Conservation (phyloP, 1,140 invertebrate genomes). For the Sminthurides bifidus region DNA sequence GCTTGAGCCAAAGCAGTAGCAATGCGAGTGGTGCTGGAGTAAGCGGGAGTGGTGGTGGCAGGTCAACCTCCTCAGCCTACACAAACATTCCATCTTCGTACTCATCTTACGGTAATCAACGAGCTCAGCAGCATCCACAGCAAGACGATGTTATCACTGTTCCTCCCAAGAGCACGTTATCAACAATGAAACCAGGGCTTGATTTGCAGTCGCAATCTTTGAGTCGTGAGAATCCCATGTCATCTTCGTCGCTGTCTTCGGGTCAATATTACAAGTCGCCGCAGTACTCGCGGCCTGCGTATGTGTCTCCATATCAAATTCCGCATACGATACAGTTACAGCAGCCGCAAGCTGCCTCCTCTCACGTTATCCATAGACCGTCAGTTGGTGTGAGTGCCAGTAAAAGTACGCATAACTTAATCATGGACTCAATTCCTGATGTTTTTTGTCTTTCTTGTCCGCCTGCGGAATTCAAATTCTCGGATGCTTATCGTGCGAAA, state of each 20-base stretch:
- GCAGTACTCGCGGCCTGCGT: neutral
- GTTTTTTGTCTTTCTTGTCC: constrained; percentile 36
- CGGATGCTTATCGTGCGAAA: constrained; percentile 34
- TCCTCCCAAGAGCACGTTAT: constrained; percentile 18
- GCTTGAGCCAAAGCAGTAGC: too few species aligned
- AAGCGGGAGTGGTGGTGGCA: too few species aligned
- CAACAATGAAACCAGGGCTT: neutral
- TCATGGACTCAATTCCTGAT: constrained; percentile 28
- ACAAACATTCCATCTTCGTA: constrained; percentile 8
- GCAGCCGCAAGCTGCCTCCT: neutral
- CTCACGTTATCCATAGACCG: neutral
- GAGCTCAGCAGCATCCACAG: constrained; percentile 6
- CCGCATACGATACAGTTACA: neutral
- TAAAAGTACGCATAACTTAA: constrained; percentile 27
- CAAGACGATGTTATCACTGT: constrained; percentile 19
- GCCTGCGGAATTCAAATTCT: constrained; percentile 34
- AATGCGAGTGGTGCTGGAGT: too few species aligned
- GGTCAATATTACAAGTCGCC: neutral
- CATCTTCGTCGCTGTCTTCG: constrained; percentile 3
- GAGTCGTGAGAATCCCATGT: constrained; percentile 1
- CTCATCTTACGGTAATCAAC: constrained; percentile 13
- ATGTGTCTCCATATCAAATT: neutral
- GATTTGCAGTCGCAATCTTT: neutral
- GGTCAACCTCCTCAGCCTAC: constrained; percentile 17
- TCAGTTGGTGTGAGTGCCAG: constrained; percentile 7